phyloP scores from a whole-genome alignment of 37 sponge, comb jelly and placozoan genomes.

The Spongilla lacustris region DNA sequence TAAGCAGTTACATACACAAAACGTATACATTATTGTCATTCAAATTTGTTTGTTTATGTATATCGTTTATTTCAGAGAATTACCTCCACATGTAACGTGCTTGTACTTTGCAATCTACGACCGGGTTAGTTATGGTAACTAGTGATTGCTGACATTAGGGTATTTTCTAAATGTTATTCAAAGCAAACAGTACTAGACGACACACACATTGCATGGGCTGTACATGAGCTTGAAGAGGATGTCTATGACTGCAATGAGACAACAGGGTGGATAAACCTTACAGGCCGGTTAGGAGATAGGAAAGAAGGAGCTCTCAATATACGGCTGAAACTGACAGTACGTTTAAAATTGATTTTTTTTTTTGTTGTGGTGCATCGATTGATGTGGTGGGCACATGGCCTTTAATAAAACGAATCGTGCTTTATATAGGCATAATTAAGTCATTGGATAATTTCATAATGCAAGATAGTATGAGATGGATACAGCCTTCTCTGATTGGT shows the following conservation, averaged over 20 bases:
- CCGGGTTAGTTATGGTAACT: not conserved
- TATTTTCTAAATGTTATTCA: not conserved
- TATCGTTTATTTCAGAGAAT: not conserved
- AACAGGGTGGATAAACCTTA: not conserved
- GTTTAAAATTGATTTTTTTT: not conserved
- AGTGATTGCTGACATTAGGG: not conserved
- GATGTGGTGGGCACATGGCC: not conserved
- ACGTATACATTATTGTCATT: not conserved
- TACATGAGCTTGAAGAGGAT: not conserved
- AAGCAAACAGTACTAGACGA: not conserved
- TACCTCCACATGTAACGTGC: not conserved
- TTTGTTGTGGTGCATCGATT: not conserved
- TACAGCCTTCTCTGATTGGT: too few relatives aligned
- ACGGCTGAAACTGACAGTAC: not conserved
- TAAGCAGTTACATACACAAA: too few relatives aligned
- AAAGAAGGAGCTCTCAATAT: not conserved
- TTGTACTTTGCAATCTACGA: not conserved
- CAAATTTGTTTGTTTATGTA: not conserved
- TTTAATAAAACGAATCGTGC: not conserved
- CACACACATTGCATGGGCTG: not conserved
- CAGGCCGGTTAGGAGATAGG: not conserved
- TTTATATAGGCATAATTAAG: too few relatives aligned
- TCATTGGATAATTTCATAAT: too few relatives aligned
- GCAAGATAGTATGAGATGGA: too few relatives aligned
- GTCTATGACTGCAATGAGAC: not conserved